Evolutionary conservation across 2,113 vertebrate species (phyloP).

Genomic region (Acrocephalus arundinaceus): DNA sequence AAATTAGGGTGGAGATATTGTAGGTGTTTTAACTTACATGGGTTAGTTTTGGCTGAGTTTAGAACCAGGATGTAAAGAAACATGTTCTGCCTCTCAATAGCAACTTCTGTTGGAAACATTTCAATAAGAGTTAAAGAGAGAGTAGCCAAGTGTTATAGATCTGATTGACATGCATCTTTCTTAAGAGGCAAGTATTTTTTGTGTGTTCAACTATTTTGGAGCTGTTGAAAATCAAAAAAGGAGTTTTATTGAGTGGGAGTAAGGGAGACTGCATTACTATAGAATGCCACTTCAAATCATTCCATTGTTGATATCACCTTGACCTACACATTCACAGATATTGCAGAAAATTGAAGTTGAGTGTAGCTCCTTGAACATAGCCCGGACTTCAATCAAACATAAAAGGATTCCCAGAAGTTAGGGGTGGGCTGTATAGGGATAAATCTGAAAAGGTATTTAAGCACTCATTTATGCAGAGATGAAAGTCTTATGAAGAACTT

Average conservation of each 20-base stretch:
- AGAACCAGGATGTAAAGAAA: background rate
- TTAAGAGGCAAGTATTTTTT: background rate
- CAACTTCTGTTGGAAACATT: background rate
- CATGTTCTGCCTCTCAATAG: background rate
- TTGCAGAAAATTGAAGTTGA: background rate
- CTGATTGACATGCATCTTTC: background rate
- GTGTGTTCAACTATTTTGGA: background rate
- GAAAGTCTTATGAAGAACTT: background rate
- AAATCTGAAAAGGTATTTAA: background rate
- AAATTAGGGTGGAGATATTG: background rate
- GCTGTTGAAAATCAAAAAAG: background rate
- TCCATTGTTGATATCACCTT: background rate
- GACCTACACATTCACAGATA: background rate
- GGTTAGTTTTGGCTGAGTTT: background rate
- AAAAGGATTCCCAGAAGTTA: background rate
- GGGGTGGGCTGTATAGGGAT: background rate
- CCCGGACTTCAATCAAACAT: background rate
- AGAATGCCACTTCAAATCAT: background rate
- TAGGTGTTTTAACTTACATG: fast-evolving
- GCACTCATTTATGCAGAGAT: background rate
- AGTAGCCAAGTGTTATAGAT: background rate
- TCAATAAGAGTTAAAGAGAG: background rate
- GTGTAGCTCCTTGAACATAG: background rate
- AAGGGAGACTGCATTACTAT: background rate
- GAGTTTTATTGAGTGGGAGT: background rate